phyloP scores from a whole-genome alignment of 2,888 invertebrate genomes.

The Tachina grossa region DNA sequence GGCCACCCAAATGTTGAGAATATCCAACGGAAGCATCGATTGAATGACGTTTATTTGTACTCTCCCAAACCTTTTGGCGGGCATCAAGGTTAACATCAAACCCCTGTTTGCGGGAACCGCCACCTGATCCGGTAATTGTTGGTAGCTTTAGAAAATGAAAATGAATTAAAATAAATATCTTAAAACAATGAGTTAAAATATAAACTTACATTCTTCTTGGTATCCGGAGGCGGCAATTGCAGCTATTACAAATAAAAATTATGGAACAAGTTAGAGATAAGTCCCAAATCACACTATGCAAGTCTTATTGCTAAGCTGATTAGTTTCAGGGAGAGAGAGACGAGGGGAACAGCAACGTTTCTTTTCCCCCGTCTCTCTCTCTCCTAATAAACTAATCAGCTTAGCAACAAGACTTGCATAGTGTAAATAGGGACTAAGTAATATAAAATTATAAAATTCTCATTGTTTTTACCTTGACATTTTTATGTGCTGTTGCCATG shows the following conservation, averaged over 20 bases:
- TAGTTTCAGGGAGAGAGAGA: no score
- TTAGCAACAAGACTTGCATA: no score
- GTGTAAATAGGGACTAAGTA: no score
- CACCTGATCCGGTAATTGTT: constrained; percentile 67
- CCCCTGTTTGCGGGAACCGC: constrained; percentile 75
- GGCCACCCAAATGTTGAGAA: constrained; percentile 79
- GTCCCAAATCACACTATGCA: no score
- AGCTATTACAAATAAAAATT: neutral
- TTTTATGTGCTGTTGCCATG: neutral
- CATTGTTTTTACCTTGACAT: neutral
- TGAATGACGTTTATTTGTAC: constrained; percentile 76
- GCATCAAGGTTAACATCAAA: constrained; percentile 74
- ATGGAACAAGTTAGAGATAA: neutral
- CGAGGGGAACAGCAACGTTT: no score
- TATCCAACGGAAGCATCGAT: constrained; percentile 77
- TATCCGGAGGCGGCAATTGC: neutral
- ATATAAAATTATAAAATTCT: neutral
- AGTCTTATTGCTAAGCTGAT: no score
- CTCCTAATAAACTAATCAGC: no score
- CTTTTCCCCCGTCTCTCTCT: no score
- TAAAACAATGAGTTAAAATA: neutral
- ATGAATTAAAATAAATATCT: neutral
- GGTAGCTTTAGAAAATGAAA: constrained; percentile 26
- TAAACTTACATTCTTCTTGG: constrained; percentile 26
- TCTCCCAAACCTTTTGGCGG: constrained; percentile 78